Evolutionary conservation across 2,888 invertebrate genomes (phyloP), one percentile per base, ranked within the genome.

Genomic region (Melinopterus prodromus): DNA sequence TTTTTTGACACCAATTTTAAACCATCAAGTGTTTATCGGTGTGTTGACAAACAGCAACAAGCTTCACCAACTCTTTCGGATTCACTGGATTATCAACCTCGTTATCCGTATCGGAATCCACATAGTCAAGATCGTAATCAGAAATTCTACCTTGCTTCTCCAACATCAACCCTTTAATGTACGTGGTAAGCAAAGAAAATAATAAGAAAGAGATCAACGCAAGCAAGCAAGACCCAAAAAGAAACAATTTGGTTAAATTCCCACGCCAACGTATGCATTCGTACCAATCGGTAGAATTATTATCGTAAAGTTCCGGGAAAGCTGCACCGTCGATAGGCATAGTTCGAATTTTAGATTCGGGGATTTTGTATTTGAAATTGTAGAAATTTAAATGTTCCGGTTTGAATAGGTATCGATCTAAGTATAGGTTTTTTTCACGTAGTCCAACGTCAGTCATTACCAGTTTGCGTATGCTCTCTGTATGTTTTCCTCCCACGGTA

Each of bases 401-500:
- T 26, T 26, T 26, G 26, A 26, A 26, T 26, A 26, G 26, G 26
- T 26, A 26, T 2, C 26, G 35, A 26, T 12, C 35, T 35, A 74
- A 74, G 15, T 74, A 35, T 36, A 74, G 26, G 12, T 26, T 14
- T 26, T 72, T 72, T 26, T 71, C 71, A 1, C 7, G 71, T 12
- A 71, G 6, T 14, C 16, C 71, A 71, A 71, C 26, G 14, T n/a
- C 71, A 4, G 71, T n/a, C 26, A 71, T 71, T 71, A 71, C 16
- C 6, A 71, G 71, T 26, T 71, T 71, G 6, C 71, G 6, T 9
- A 71, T 6, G 14, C 26, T n/a, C 1, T 71, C 26, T 12, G 7
- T 26, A n/a, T 5, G 26, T 71, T 71, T 79, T 85, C 53, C 53
- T 9, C 5, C 53, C 9, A 53, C 12, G 12, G 53, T 9, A 53